Base-by-base conservation (phyloP, 2,797 vertebrate species). In the Gallirallus australis region DNA sequence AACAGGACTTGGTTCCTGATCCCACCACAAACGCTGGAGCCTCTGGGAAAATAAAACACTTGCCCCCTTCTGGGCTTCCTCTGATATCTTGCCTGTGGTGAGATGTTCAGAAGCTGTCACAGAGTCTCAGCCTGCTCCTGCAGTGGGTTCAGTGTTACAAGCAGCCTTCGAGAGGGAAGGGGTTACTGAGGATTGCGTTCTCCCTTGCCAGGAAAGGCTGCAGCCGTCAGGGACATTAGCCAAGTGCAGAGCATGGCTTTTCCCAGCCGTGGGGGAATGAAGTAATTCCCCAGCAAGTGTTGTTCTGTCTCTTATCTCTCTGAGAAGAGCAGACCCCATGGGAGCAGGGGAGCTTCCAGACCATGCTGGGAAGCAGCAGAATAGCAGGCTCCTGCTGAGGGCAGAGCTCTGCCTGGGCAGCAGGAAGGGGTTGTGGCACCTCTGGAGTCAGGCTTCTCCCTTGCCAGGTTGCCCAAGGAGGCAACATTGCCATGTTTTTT, bases 191-290 rank as follows among this genome's bases (percentile, higher is more conserved):
- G 33, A 33, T 66, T 76, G 17, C 1, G 0, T 60, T 90, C 56
- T 94, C 17, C 59, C 40, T 72, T 93, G 80, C 91, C 93, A 93
- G 87, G 87, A 96, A 95, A 86, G 80, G 80, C 91, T 94, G 63
- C 73, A 91, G 70, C 85, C 28, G 0, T 48, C 57, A 82, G 80
- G 77, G 94, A 94, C 30, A 15, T 47, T 82, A 31, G 93, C 93
- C 96, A 96, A 90, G 82, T 78, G 15, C 9, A 0, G 69, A 94
- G 66, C 88, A 53, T 79, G 77, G 96, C 90, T 96, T 91, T 94
- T 95, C 94, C 94, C 94, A 95, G 93, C 95, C 86, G 73, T 95
- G 86, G 73, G 80, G 86, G 75, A 80, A 89, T 96, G 91, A 93
- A 94, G 78, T 95, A 94, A 94, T 95, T 95, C 94, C 81, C 71